Evolutionary conservation across 2,888 invertebrate species (phyloP).

Genomic region (Andrena marginata): DNA sequence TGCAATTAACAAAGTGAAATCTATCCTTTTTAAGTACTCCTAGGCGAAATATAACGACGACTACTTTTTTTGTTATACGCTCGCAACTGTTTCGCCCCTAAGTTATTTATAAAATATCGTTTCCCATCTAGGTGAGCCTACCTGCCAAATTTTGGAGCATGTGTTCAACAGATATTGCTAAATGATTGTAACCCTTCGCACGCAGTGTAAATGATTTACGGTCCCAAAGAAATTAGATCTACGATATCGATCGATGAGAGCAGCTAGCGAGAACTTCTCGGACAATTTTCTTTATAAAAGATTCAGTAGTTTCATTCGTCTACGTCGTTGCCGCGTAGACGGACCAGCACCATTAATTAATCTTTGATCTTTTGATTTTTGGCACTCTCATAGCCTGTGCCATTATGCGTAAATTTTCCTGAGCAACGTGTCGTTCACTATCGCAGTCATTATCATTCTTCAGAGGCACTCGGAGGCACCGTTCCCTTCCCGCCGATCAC

Average conservation of each 20-base stretch:
- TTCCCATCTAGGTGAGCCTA: conserved; percentile 20
- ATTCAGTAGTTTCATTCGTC: conserved; percentile 41
- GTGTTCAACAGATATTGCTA: conserved; percentile 51
- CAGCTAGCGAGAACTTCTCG: conserved; percentile 39
- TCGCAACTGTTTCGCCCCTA: conserved; percentile 11
- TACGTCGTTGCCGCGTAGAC: conserved; percentile 34
- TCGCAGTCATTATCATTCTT: conserved; percentile 45
- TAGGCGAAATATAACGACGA: conserved; percentile 9
- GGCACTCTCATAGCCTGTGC: conserved; percentile 64
- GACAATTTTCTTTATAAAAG: conserved; percentile 44
- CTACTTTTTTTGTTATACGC: neutral
- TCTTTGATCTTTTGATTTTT: conserved; percentile 60
- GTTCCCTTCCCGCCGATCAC: conserved; percentile 31
- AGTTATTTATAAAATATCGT: conserved; percentile 27
- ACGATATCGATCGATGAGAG: conserved; percentile 39
- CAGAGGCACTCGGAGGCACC: conserved; percentile 68
- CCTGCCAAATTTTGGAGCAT: conserved; percentile 15
- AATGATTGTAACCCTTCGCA: conserved; percentile 50
- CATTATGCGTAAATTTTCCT: conserved; percentile 61
- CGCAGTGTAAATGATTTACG: conserved; percentile 34
- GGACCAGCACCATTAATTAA: conserved; percentile 49
- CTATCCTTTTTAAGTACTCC: conserved; percentile 4
- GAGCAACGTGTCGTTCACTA: conserved; percentile 53
- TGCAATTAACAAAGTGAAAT: neutral
- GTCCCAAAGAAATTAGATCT: conserved; percentile 50